Base-by-base conservation (phyloP, 1,140 invertebrate species). In the Pogonomyrmex barbatus region DNA sequence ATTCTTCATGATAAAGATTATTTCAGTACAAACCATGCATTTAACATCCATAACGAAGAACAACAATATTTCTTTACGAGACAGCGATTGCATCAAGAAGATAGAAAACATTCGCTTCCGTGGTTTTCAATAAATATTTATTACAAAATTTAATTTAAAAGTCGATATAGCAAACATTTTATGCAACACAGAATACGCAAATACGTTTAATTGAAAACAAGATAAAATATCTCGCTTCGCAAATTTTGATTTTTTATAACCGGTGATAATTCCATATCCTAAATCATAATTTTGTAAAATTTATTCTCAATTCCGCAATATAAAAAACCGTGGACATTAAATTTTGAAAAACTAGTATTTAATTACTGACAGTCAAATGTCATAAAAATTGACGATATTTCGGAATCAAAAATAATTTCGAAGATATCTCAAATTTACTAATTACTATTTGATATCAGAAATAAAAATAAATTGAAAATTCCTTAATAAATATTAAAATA, bases 111-210 rank as follows among this genome's bases (percentile, higher is more conserved):
- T 0, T 12, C 47, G 4, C 24, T 24, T 24, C 24, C 24, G 0
- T 0, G 0, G 63, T 39, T 67, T 67, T 45, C 12, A 67, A 24
- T 4, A 45, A 67, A 3, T 45, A 67, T 67, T 45, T 67, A 24
- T 30, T 12, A 33, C 14, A 14, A n/a, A 70, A 70, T 70, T 30
- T 50, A 70, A 50, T 70, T 50, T 10, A 70, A 30, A 52, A 70
- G 50, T 50, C 24, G n/a, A 70, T 70, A 52, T 52, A 17, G 4
- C 6, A 6, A 52, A 70, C 52, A 70, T 52, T 70, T 70, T 17
- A 52, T 24, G 30, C 30, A 67, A 67, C 30, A 70, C 30, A 52
- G 24, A 70, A 70, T 70, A 52, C n/a, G 47, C 3, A 70, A 70
- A 70, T 52, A 52, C 6, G 14, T 52, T 30, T 33, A 52, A 70